Base-by-base conservation (phyloP, 1,140 invertebrate species). In the Hermetia illucens region DNA sequence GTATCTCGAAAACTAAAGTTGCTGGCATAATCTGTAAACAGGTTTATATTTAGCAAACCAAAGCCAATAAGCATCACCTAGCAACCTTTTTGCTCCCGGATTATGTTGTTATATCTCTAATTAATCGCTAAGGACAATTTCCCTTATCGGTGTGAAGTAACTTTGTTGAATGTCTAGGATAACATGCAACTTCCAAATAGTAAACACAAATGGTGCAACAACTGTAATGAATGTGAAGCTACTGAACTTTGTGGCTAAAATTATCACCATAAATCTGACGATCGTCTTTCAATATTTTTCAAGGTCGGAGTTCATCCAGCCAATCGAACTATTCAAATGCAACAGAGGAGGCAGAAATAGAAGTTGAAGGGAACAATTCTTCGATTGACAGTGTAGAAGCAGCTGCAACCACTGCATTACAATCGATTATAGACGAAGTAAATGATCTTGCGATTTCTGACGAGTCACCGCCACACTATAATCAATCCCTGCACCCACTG, bases 21-120 rank as follows among this genome's bases (percentile, higher is more conserved):
- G 58, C 77, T 9, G 48, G 79, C 2, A 41, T 75, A 4, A 58
- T 82, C n/a, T n/a, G n/a, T n/a, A n/a, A n/a, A n/a, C n/a, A n/a
- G n/a, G 69, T 63, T 13, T 64, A 70, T 42, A 45, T 80, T n/a
- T 22, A n/a, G 21, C 13, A 22, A 8, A 25, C 6, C n/a, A 25
- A 6, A 25, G n/a, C 6, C 24, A 8, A 25, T 8, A 8, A 8
- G 24, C n/a, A 25, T 25, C n/a, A 8, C 24, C 24, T 25, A 25
- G n/a, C 6, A 25, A 8, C 24, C n/a, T 25, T 8, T 25, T 8
- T 8, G 5, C 17, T 32, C 13, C 34, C 34, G 3, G 22, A 10
- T 13, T 19, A 21, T 16, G 21, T 39, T 22, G 30, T 38, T 5
- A 39, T 39, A 5, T 33, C 34, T 10, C 30, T 33, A 34, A 39